phyloP scores from a whole-genome alignment of 2,888 invertebrate species.

The Amphimallon solstitiale region DNA sequence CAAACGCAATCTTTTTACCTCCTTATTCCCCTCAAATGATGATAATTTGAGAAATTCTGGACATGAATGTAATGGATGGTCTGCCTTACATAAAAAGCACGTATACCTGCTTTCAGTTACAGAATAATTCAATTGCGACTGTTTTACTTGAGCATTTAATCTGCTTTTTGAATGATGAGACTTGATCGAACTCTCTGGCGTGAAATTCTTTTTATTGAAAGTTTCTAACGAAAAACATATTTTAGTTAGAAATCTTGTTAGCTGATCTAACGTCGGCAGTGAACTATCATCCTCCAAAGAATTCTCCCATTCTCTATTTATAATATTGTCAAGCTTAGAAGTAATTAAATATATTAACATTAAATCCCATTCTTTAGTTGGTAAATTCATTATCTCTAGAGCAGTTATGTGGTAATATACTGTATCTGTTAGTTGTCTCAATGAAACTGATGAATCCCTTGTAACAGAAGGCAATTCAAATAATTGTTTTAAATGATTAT shows the following conservation, averaged over 20 bases:
- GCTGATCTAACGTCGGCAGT: conserved; percentile 35
- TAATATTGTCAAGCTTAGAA: conserved; percentile 42
- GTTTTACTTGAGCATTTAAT: too few relatives aligned
- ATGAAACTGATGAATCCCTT: conserved; percentile 36
- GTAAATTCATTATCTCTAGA: conserved; percentile 43
- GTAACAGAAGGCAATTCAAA: conserved; percentile 38
- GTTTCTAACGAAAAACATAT: conserved; percentile 42
- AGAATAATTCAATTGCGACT: too few relatives aligned
- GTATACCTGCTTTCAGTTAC: too few relatives aligned
- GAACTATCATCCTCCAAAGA: conserved; percentile 12
- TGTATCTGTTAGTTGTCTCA: conserved; percentile 45
- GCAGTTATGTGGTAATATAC: conserved; percentile 46
- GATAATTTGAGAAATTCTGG: conserved; percentile 7
- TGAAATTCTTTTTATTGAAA: neutral
- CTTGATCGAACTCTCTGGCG: too few relatives aligned
- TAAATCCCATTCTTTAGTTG: conserved; percentile 46
- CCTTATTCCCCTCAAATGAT: neutral
- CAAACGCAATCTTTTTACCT: conserved; percentile 4
- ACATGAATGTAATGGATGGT: conserved; percentile 13
- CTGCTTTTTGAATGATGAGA: too few relatives aligned
- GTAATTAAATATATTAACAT: conserved; percentile 45
- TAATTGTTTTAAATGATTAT: conserved; percentile 45
- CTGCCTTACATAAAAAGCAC: neutral
- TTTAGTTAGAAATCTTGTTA: conserved; percentile 42
- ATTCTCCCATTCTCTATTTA: conserved; percentile 45